phyloP scores from a whole-genome alignment of 2,113 vertebrate genomes.

The Orthonyx spaldingii region DNA sequence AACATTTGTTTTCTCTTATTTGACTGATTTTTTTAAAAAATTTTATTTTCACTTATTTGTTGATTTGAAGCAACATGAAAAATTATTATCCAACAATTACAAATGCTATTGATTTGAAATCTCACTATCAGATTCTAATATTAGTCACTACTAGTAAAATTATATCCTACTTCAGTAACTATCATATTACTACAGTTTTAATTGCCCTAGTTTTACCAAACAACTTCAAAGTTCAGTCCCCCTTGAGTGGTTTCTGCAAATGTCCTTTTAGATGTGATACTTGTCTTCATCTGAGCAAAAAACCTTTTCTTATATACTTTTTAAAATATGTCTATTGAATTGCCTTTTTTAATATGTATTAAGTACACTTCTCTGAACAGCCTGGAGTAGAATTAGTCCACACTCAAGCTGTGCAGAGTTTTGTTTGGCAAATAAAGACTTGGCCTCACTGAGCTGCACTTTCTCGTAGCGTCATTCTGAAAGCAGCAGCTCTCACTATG shows the following conservation, averaged over 20 bases:
- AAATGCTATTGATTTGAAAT: neutral
- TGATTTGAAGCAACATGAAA: neutral
- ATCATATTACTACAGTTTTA: neutral
- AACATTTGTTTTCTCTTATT: neutral
- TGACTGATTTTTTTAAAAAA: neutral
- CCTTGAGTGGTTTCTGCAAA: neutral
- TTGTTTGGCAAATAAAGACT: neutral
- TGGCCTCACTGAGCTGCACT: neutral
- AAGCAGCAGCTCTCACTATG: neutral
- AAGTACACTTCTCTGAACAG: neutral
- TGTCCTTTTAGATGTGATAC: neutral
- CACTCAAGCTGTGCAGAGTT: neutral
- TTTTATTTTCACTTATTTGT: neutral
- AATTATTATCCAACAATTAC: neutral
- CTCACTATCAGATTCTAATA: neutral
- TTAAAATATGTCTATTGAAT: neutral
- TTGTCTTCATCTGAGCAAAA: neutral
- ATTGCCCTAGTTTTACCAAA: neutral
- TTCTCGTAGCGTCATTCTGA: accelerated
- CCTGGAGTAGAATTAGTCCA: neutral
- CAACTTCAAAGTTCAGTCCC: neutral
- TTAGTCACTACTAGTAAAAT: neutral
- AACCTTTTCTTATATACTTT: accelerated
- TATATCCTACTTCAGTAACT: neutral
- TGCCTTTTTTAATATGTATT: neutral